Evolutionary conservation across 2,113 vertebrate genomes (phyloP), one percentile per base, ranked within the genome.

Genomic region (Genyomyrus donnyi): DNA sequence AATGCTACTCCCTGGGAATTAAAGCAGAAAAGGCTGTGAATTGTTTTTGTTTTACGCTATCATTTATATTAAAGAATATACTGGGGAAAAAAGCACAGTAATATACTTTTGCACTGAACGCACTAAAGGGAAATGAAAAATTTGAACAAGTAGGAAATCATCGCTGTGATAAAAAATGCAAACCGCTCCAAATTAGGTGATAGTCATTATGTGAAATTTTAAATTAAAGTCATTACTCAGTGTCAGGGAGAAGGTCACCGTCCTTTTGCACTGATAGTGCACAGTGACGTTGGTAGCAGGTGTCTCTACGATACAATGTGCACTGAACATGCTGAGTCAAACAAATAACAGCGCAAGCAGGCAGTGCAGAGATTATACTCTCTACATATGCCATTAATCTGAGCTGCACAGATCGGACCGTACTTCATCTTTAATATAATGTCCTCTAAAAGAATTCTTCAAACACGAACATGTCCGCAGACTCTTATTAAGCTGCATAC

Each of bases 151-250:
- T 31, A 35, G 50, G 85, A 52, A 87, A 87, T 53, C 85, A 19
- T 56, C 5, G 50, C 85, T 7, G n/a, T 87, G 85, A 87, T 87
- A 87, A 87, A 87, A 87, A 15, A 53, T 53, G 85, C 49, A 53
- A 53, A 87, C 85, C n/a, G 13, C 50, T 87, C 24, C n/a, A 87
- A 87, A 87, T 87, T 52, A 53, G n/a, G 50, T 87, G 85, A 48
- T 17, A 52, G n/a, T 87, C 48, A 87, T 87, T 87, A 50, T 52
- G 49, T 31, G 50, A 87, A 87, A 53, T 48, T n/a, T 87, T 87
- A 19, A 87, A 87, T 53, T 87, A 87, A 87, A 87, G 85, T 87
- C 85, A 87, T 87, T 87, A 87, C 50, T 87, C 85, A 56, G n/a
- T 35, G 85, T 56, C 85, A 87, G 15, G 50, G 49, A 52, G 46